Evolutionary conservation across 2,888 invertebrate species (phyloP), one percentile per base, ranked within the genome.

Genomic region (Caenorhabditis sp.): DNA sequence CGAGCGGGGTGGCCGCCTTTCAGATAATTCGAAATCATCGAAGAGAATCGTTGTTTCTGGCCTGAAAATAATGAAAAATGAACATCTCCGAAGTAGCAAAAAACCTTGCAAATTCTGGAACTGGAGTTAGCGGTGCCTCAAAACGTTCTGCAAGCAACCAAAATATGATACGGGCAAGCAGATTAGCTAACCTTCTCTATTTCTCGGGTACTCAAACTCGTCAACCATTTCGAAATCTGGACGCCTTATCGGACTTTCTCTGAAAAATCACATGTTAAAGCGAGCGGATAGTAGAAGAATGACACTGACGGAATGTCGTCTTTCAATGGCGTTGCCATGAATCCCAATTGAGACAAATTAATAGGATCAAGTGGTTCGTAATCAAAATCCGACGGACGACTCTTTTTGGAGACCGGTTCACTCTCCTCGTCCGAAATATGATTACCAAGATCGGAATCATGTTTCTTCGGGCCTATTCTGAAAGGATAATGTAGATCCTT

Each of bases 331-430:
- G 64, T 55, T 8, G n/a, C 6, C 22, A 37, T 26, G 6, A 72
- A 37, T n/a, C 50, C 56, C 58, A 72, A 5, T 8, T 72, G 56
- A 22, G 64, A 56, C 58, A 65, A 18, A 18, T 70, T 60, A 28
- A 70, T 61, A 1, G 61, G 37, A 2, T 51, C 51, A 28, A 70
- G 37, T 5, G 26, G 22, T 56, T n/a, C n/a, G 5, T n/a, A 9
- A 0, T 40, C 53, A n/a, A 20, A 18, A 9, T 24, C 32, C 0
- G 24, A 9, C n/a, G 28, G 32, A 18, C 40, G 60, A n/a, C 20
- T 51, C 13, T 32, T 65, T 35, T 35, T 51, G 1, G 24, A 22
- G 15, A 13, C 0, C 20, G 40, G 15, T 24, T 69, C 68, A 20
- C 9, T 15, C 13, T 60, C 70, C 0, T 61, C 53, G n/a, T 61